These are phyloP conservation scores for Luehdorfia chinensis DNA, from an alignment of 1,140 invertebrate species.

Conservation along the genomic window DNA sequence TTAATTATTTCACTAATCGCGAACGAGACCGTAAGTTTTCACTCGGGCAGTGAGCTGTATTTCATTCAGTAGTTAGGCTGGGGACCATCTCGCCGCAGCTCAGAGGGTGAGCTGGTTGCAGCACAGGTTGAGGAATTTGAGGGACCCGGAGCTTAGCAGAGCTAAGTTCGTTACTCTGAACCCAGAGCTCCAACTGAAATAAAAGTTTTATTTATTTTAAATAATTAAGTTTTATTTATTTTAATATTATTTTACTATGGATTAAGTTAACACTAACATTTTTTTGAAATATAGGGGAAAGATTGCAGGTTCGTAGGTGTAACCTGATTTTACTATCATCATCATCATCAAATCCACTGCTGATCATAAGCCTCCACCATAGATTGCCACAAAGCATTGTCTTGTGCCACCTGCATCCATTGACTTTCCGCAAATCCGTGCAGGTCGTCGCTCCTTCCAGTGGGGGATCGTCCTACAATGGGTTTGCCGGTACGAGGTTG, in stretches of 20 bases:
- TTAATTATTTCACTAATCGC: slow-evolving; percentile 19
- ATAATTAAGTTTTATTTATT: not conserved
- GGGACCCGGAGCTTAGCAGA: slow-evolving; percentile 59
- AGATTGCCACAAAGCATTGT: not conserved
- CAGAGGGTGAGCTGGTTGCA: slow-evolving; percentile 27
- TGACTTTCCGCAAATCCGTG: no score
- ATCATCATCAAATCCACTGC: no score
- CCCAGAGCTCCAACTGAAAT: slow-evolving; percentile 70
- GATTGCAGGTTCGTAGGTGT: no score
- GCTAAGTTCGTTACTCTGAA: slow-evolving; percentile 69
- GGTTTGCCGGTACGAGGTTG: no score
- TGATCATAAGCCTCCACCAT: not conserved
- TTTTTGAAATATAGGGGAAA: no score
- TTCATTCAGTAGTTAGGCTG: slow-evolving; percentile 41
- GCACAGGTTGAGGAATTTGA: slow-evolving; percentile 21
- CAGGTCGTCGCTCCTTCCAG: no score
- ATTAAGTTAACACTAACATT: no score
- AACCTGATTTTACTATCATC: no score
- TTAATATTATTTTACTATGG: no score
- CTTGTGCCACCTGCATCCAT: not conserved
- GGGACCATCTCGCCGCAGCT: slow-evolving; percentile 49
- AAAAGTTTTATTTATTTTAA: not conserved
- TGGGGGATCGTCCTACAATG: no score
- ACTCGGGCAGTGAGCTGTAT: slow-evolving; percentile 32
- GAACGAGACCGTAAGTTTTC: slow-evolving; percentile 29